Conservation (phyloP, 1,140 invertebrate species). For the Himalopsyche phryganea region DNA sequence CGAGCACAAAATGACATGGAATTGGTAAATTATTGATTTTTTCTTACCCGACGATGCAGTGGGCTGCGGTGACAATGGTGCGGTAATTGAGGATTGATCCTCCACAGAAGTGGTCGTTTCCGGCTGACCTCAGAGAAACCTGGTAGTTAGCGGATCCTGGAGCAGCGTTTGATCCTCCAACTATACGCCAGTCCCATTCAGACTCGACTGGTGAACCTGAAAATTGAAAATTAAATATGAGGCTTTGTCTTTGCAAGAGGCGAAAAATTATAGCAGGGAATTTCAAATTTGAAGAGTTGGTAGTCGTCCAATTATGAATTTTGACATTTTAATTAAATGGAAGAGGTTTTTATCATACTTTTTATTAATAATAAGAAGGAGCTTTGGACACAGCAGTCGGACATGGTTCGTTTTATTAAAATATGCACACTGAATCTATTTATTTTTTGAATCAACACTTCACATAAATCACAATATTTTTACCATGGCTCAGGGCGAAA, state of each 20-base stretch:
- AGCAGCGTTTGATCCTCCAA: slow-evolving; percentile 46
- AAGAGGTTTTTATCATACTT: too few species aligned
- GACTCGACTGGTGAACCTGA: slow-evolving; percentile 5
- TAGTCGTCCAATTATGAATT: too few species aligned
- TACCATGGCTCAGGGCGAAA: not conserved
- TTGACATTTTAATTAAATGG: too few species aligned
- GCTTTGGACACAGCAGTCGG: too few species aligned
- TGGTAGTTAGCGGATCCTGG: slow-evolving; percentile 47
- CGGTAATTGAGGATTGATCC: slow-evolving; percentile 48
- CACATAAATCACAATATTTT: not conserved
- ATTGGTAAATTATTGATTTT: not conserved
- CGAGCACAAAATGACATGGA: too few species aligned
- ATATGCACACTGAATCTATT: too few species aligned
- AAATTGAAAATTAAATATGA: not conserved
- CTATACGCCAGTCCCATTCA: slow-evolving; percentile 37
- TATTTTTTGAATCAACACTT: not conserved
- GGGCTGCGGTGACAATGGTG: slow-evolving; percentile 53
- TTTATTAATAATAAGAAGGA: too few species aligned
- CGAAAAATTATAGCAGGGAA: too few species aligned
- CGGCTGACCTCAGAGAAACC: slow-evolving; percentile 40
- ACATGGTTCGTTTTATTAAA: too few species aligned
- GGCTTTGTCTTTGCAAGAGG: too few species aligned
- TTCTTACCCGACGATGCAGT: slow-evolving; percentile 47
- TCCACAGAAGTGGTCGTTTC: slow-evolving; percentile 50
- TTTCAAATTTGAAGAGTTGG: too few species aligned